Base-by-base conservation (phyloP, 2,797 vertebrate species). In the Gallinago nigripennis region DNA sequence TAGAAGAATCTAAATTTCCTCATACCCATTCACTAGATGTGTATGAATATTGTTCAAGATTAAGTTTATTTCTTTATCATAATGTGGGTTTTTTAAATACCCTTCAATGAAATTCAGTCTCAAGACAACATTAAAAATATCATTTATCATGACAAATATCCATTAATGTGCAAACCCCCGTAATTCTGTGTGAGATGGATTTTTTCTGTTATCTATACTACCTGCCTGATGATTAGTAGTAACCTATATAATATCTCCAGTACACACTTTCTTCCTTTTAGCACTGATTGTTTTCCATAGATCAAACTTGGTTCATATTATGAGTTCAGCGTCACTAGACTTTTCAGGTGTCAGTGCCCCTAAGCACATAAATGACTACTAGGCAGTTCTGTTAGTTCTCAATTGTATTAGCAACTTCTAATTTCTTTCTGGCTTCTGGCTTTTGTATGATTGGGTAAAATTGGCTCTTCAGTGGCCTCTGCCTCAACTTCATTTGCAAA, bases 401-500 rank as follows among this genome's bases (percentile, higher is more conserved):
- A 1, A 53, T 37, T 89, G 9, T 81, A 60, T 81, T 72, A 70
- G 25, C 3, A 33, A 65, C 51, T 89, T 91, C 21, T 63, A 53
- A 39, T 89, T 82, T 73, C 35, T 91, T 92, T 87, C 64, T 85
- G 72, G 27, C 30, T 79, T 88, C 41, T 56, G 45, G 12, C 24
- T 85, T 94, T 48, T 15, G 6, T 64, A 19, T 46, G 72, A 53
- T 37, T 73, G 35, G 5, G 33, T 60, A 92, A 84, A 92, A 85
- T n/a, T 69, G 43, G 9, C 27, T 82, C 35, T 91, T 93, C 37
- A 57, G 50, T 3, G 30, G 48, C 24, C 53, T 90, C 77, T 77
- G 7, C 45, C 60, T 64, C 37, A 19, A 54, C 11, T 79, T 72
- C 9, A 80, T 66, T 82, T 91, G 28, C 60, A 66, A 89, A 82